Conservation (phyloP, 2,888 invertebrate genomes). For the Meganola albula region DNA sequence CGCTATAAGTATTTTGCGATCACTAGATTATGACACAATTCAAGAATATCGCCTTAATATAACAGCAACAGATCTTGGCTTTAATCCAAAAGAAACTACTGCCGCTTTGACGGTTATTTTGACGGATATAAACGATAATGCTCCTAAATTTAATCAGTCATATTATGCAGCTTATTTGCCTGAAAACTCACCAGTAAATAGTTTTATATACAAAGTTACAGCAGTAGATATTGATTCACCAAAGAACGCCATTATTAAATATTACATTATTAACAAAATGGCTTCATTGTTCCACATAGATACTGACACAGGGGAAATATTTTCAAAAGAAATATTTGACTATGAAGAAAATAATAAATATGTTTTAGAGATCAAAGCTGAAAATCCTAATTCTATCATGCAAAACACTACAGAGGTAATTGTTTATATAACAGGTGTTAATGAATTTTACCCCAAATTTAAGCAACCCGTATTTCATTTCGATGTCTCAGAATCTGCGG, state of each 20-base stretch:
- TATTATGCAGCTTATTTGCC: slow-evolving; percentile 86
- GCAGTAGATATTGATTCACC: slow-evolving; percentile 93
- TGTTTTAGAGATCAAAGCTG: slow-evolving; percentile 86
- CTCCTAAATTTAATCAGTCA: slow-evolving; percentile 89
- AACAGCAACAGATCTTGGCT: slow-evolving; percentile 91
- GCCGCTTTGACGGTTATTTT: slow-evolving; percentile 91
- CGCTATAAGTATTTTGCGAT: slow-evolving; percentile 85
- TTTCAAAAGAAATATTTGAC: slow-evolving; percentile 87
- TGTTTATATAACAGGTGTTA: slow-evolving; percentile 89
- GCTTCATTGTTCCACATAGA: slow-evolving; percentile 88
- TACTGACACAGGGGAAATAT: slow-evolving; percentile 84
- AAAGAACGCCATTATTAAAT: slow-evolving; percentile 90
- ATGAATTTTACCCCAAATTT: slow-evolving; percentile 93
- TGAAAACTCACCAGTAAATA: slow-evolving; percentile 88
- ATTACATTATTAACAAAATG: slow-evolving; percentile 87
- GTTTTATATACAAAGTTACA: slow-evolving; percentile 84
- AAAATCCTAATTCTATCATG: slow-evolving; percentile 92
- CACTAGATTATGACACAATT: slow-evolving; percentile 91
- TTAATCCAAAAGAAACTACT: slow-evolving; percentile 85
- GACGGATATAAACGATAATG: slow-evolving; percentile 95
- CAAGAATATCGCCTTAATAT: slow-evolving; percentile 92
- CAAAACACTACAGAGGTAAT: slow-evolving; percentile 83
- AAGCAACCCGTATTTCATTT: slow-evolving; percentile 93
- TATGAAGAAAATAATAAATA: slow-evolving; percentile 90
- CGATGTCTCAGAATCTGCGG: slow-evolving; percentile 94